Base-by-base conservation (phyloP, 2,113 vertebrate genomes). In the Eubucco bourcierii region DNA sequence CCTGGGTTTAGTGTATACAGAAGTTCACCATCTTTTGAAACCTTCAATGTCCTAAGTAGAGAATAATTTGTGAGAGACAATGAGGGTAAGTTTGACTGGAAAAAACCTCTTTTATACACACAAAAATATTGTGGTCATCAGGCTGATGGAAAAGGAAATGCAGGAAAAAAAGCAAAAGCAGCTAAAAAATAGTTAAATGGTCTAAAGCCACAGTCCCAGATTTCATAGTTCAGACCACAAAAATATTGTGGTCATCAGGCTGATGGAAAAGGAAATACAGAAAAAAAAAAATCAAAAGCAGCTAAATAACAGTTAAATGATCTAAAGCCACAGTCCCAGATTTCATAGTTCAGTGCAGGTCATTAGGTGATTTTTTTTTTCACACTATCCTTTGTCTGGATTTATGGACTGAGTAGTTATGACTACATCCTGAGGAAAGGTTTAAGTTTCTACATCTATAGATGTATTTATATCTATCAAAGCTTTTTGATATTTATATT, bases 191-290 rank as follows among this genome's bases (percentile, higher is more conserved):
- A 83, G 82, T 71, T 80, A 92, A 96, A 94, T 75, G 65, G 9
- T 37, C 37, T 37, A 37, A 37, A 37, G 37, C 37, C 37, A 37
- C 37, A 70, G 52, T 82, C 60, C 60, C 33, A 92, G 82, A 59
- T 85, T 92, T 90, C 90, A 90, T 88, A 71, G 88, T 82, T 94
- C 91, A 95, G 72, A n/a, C n/a, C n/a, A n/a, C n/a, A n/a, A n/a
- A n/a, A n/a, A n/a, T n/a, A n/a, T n/a, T n/a, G n/a, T n/a, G n/a
- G n/a, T n/a, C n/a, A n/a, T 71, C 29, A 90, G 41, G 29, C 31
- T 60, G 63, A 76, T 53, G 61, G 65, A 82, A 90, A 92, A 92
- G 24, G 33, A 88, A 96, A 65, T 65, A 56, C 27, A 84, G 74
- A 47, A 47, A 47, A 47, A 47, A 79, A 79, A 89, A 87, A 73